Conservation (phyloP, 2,113 vertebrate species). For the Chloroceryle aenea region DNA sequence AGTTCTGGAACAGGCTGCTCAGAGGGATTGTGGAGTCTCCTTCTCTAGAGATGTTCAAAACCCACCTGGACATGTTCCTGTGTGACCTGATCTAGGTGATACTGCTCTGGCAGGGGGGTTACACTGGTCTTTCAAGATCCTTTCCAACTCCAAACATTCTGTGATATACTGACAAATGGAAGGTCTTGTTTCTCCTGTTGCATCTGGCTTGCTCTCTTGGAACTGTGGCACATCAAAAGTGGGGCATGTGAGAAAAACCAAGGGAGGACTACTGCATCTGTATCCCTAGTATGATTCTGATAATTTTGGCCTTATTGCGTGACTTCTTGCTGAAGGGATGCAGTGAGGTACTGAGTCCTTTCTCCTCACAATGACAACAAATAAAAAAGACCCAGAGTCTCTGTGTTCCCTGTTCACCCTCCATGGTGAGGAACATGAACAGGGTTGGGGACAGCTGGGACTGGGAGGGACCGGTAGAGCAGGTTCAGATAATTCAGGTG, state of each 20-base stretch:
- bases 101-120: too few relatives aligned
- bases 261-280: neutral
- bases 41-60: too few relatives aligned
- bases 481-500: neutral
- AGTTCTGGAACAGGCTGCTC: too few relatives aligned
- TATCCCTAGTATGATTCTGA: neutral
- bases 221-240: neutral
- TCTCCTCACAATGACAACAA: neutral
- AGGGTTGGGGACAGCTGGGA: neutral
- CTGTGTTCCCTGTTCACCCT: neutral
- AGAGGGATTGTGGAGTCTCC: too few relatives aligned
- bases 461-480: neutral
- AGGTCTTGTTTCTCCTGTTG: neutral
- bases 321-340: neutral
- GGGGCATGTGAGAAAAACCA: neutral
- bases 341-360: neutral
- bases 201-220: neutral
- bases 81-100: too few relatives aligned
- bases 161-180: neutral
- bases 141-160: too few relatives aligned
- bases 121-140: too few relatives aligned
- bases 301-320: neutral
- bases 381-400: neutral
- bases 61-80: too few relatives aligned
- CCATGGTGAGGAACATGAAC: neutral